phyloP scores from a whole-genome alignment of 1,140 invertebrate genomes.

The Drosophila subpulchrella region DNA sequence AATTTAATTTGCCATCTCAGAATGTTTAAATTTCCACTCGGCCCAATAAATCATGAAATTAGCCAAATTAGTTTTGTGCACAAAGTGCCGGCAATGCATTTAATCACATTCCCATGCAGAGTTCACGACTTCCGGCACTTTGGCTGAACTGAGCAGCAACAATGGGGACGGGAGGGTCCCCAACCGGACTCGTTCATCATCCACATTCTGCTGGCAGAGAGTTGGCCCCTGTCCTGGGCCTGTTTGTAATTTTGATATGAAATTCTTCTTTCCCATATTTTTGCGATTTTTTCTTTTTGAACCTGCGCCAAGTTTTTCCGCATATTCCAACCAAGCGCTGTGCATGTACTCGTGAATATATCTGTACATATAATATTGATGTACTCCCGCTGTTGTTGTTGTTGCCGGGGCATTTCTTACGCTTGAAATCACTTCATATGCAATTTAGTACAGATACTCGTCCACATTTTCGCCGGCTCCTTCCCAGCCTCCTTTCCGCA shows the following conservation, averaged over 20 bases:
- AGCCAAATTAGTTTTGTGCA: conserved; percentile 65
- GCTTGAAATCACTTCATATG: conserved; percentile 81
- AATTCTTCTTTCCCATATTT: conserved; percentile 39
- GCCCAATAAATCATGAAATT: conserved; percentile 63
- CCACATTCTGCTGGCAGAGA: conserved; percentile 35
- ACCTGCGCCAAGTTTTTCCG: conserved; percentile 78
- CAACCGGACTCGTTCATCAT: conserved; percentile 66
- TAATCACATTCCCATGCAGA: conserved; percentile 66
- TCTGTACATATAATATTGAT: conserved; percentile 60
- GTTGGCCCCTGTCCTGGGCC: conserved; percentile 51
- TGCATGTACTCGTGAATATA: conserved; percentile 14
- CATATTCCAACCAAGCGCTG: conserved; percentile 57
- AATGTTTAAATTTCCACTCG: conserved; percentile 16
- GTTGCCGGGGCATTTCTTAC: conserved; percentile 67
- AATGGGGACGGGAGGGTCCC: conserved; percentile 7
- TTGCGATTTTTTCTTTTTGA: conserved; percentile 54
- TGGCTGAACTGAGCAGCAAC: conserved; percentile 24
- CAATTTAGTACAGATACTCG: conserved; percentile 74
- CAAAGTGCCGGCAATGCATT: conserved; percentile 65
- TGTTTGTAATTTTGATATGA: conserved; percentile 77
- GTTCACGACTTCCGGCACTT: conserved; percentile 70
- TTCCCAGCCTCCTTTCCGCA: conserved; percentile 34
- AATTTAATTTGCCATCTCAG: conserved; percentile 11
- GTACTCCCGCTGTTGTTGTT: conserved; percentile 22
- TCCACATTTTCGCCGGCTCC: conserved; percentile 1